Percentiles rank a stretch among this genome's conserved stretches.
Evolutionary conservation across 2,888 invertebrate genomes (phyloP).

Genomic region (Sabellastarte sp.): DNA sequence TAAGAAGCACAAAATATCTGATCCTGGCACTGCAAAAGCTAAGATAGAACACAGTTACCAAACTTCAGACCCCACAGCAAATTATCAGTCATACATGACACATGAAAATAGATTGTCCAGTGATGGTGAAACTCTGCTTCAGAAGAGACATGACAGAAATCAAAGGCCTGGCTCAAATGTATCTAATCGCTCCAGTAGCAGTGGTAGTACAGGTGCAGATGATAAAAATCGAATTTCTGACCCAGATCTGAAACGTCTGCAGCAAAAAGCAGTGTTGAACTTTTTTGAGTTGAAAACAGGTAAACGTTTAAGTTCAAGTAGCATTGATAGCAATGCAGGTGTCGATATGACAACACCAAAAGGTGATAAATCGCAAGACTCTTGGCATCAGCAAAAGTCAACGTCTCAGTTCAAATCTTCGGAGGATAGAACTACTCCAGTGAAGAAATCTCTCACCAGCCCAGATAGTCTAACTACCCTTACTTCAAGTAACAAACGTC

Average conservation of each 20-base stretch:
- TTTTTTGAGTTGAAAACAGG: constrained; percentile 2
- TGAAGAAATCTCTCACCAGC: not conserved
- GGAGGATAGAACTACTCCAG: not conserved
- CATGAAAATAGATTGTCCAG: not conserved
- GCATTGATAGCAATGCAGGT: not conserved
- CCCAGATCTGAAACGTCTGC: not conserved
- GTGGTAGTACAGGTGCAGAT: not conserved
- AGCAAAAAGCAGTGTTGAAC: not conserved
- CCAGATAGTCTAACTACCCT: not conserved
- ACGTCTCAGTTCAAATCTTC: not conserved
- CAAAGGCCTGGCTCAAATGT: not conserved
- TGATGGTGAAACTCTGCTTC: not conserved
- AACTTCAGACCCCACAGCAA: not conserved
- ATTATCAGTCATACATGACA: not conserved
- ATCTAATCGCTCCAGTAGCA: not conserved
- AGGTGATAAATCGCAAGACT: not conserved
- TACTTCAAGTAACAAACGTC: not conserved
- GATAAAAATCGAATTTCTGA: not conserved
- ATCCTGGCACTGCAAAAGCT: not conserved
- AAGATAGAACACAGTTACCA: not conserved
- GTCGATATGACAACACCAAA: not conserved
- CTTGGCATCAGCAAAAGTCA: not conserved
- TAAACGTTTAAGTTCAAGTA: constrained; percentile 1
- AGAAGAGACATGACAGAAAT: not conserved
- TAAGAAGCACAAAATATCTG: not conserved